Base-by-base conservation (phyloP, 2,888 invertebrate species). In the Pyrochroa serraticornis region DNA sequence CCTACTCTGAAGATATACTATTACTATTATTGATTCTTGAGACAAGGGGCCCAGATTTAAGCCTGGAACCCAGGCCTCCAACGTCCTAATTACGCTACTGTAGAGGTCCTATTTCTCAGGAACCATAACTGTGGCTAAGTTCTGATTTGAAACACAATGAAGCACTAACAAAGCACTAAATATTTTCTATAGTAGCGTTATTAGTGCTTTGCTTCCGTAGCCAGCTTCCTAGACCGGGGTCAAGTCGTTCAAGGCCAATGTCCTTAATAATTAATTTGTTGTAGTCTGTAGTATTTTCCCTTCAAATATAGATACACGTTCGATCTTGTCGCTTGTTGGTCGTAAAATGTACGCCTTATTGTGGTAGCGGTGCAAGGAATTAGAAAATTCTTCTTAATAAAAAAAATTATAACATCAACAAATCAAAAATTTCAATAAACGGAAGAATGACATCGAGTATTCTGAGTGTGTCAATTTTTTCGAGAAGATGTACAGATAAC, bases 371-470 rank as follows among this genome's bases (percentile, higher is more conserved):
- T 53, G 3, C 13, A 7, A 0, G 70, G 70, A 14, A 71, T 48
- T 7, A 51, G 33, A 31, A 65, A 59, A 48, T 70, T 70, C 42
- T 65, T 62, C 22, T 58, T 38, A 39, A 73, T 70, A 7, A 69
- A 51, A 9, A 62, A 41, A 7, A 45, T 44, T 62, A 71, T 66
- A n/a, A 60, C n/a, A 14, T 63, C 57, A 3, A 60, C 63, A 22
- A 37, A 13, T 58, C 46, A 33, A 46, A 45, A 2, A 68, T 59
- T 38, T 70, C 72, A 13, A 72, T 37, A 8, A 71, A 70, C 41
- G 71, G 46, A 9, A 70, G 63, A 7, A 64, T 67, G 5, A 72
- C 66, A 49, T 72, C 72, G 10, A 60, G 57, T 9, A 68, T 54
- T 38, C 58, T 61, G 22, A 58, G 51, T 38, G 58, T 48, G 30